Conservation (phyloP, 2,113 vertebrate genomes). For the Rhodinocichla rosea region DNA sequence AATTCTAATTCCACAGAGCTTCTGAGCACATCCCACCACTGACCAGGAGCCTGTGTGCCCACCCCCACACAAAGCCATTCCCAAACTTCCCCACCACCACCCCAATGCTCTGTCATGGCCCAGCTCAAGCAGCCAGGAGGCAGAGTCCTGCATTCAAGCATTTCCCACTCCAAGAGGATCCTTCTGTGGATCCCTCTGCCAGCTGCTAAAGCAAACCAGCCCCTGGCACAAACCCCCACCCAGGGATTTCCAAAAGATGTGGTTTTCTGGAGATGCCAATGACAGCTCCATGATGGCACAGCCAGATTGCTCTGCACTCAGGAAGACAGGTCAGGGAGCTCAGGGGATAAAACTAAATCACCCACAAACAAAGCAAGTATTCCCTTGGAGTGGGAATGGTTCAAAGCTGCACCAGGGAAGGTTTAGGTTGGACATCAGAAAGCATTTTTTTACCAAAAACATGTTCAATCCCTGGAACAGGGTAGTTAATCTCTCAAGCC, state of each 20-base stretch:
- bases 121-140: not conserved
- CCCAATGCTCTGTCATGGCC: not conserved
- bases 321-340: not conserved
- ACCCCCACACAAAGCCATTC: not conserved
- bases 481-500: not conserved
- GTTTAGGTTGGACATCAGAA: not conserved
- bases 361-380: not conserved
- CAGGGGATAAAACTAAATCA: not conserved
- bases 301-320: not conserved
- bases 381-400: not conserved
- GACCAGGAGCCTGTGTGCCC: not conserved
- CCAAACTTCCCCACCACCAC: not conserved
- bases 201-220: not conserved
- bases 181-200: not conserved
- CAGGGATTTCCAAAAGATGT: rapidly evolving
- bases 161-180: rapidly evolving
- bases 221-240: not conserved
- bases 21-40: not conserved
- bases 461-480: not conserved
- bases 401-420: not conserved
- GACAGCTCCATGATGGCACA: not conserved
- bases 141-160: not conserved
- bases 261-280: not conserved
- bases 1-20: not conserved
- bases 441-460: not conserved